A percentile compares a stretch with the other conserved stretches of the same genome.
Conservation (phyloP, 2,113 vertebrate genomes). For the Tricholaema leucomelas region DNA sequence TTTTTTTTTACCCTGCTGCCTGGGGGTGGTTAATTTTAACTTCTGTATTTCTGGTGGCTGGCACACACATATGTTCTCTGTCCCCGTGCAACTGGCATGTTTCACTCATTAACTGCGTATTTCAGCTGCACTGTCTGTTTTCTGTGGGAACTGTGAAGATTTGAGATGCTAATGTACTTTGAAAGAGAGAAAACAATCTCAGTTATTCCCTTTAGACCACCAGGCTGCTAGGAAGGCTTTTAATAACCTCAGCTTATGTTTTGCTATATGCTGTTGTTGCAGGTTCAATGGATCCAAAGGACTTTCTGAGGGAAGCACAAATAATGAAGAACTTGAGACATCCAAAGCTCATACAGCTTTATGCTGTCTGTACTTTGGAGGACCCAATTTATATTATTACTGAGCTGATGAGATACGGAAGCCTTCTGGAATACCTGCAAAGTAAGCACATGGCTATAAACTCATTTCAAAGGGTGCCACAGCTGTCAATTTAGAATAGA, state of each 20-base stretch:
- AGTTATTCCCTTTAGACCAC: conserved; percentile 53
- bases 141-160: conserved; percentile 58
- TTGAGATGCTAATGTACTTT: conserved; percentile 49
- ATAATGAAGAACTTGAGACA: conserved; percentile 95
- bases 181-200: conserved; percentile 48
- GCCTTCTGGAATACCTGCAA: conserved; percentile 90
- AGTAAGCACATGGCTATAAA: conserved; percentile 80
- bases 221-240: conserved; percentile 29
- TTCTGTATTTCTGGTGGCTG: conserved; percentile 23
- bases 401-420: conserved; percentile 94
- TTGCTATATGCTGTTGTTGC: conserved; percentile 59
- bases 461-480: conserved; percentile 32
- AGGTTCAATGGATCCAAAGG: conserved; percentile 91
- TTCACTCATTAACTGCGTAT: conserved; percentile 56
- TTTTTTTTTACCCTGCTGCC: neutral
- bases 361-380: conserved; percentile 92
- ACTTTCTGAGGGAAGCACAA: conserved; percentile 94
- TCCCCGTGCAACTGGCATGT: neutral
- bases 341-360: conserved; percentile 94
- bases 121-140: conserved; percentile 42
- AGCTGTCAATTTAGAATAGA: conserved; percentile 43
- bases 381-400: conserved; percentile 98
- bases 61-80: conserved; percentile 25
- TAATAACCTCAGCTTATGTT: conserved; percentile 67
- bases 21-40: neutral